phyloP scores from a whole-genome alignment of 2,888 invertebrate species.

The Ryuthela nishihirai region DNA sequence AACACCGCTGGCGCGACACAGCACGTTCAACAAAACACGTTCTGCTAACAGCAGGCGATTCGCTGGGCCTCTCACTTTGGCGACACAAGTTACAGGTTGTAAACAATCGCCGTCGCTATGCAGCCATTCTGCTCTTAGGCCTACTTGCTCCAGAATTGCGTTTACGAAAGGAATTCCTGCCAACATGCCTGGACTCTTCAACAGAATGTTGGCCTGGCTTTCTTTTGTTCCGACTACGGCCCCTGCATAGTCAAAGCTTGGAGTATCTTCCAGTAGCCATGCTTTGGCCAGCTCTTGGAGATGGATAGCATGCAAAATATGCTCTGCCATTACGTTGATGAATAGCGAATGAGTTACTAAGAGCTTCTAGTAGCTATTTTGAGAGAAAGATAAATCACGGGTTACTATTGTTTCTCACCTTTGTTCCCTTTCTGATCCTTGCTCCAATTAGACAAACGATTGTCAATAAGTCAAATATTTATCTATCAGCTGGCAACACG shows the following conservation, averaged over 20 bases:
- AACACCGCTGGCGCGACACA: constrained; percentile 52
- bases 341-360: too few relatives aligned
- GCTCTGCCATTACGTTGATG: too few relatives aligned
- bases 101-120: constrained; percentile 47
- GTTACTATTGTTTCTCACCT: too few relatives aligned
- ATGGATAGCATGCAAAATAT: constrained; percentile 34
- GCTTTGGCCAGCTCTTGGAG: constrained; percentile 30
- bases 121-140: constrained; percentile 49
- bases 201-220: constrained; percentile 31
- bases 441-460: too few relatives aligned
- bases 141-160: constrained; percentile 50
- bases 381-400: too few relatives aligned
- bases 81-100: constrained; percentile 42
- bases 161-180: constrained; percentile 53
- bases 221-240: constrained; percentile 13
- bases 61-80: constrained; percentile 49
- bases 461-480: too few relatives aligned
- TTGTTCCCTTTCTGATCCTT: too few relatives aligned
- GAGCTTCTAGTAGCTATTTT: too few relatives aligned
- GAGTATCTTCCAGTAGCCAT: constrained; percentile 40
- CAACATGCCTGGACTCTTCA: constrained; percentile 47
- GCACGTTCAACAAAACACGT: constrained; percentile 50
- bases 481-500: too few relatives aligned
- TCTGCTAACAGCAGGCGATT: constrained; percentile 51
- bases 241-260: constrained; percentile 36